Evolutionary conservation across 2,113 vertebrate genomes (phyloP).

Genomic region (Orthonyx spaldingii): DNA sequence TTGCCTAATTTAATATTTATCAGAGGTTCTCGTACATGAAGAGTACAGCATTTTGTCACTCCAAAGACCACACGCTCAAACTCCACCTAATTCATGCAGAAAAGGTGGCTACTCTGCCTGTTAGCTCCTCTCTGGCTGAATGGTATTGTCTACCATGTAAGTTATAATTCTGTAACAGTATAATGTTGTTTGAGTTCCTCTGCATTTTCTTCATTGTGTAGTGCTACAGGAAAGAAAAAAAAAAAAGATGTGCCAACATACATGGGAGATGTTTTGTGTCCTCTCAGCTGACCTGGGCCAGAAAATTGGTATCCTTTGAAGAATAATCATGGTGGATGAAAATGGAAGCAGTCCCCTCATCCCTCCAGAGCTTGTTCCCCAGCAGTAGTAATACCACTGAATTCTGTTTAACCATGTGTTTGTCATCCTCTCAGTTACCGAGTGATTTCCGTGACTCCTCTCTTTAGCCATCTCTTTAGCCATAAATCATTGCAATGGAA

Average conservation of each 20-base stretch:
- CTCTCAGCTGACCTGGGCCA: not conserved
- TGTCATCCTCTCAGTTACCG: accelerated
- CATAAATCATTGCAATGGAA: not conserved
- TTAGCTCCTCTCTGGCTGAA: not conserved
- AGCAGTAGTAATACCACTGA: not conserved
- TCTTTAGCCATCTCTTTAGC: not conserved
- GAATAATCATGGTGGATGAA: not conserved
- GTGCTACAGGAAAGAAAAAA: not conserved
- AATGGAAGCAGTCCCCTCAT: not conserved
- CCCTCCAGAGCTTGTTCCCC: not conserved
- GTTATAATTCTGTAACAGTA: not conserved
- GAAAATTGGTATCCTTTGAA: not conserved
- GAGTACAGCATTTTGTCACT: not conserved
- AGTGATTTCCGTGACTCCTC: not conserved
- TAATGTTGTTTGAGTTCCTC: not conserved
- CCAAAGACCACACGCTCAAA: not conserved
- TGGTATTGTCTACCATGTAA: not conserved
- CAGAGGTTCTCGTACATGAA: not conserved
- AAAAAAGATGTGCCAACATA: accelerated
- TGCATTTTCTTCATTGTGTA: not conserved
- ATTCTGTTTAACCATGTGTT: not conserved
- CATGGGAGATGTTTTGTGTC: not conserved
- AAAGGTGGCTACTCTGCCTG: not conserved
- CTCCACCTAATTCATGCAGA: not conserved
- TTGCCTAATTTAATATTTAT: not conserved